Percentiles rank a stretch among this genome's conserved stretches.
Evolutionary conservation across 2,113 vertebrate genomes (phyloP).

Genomic region (Poecilia latipinna): DNA sequence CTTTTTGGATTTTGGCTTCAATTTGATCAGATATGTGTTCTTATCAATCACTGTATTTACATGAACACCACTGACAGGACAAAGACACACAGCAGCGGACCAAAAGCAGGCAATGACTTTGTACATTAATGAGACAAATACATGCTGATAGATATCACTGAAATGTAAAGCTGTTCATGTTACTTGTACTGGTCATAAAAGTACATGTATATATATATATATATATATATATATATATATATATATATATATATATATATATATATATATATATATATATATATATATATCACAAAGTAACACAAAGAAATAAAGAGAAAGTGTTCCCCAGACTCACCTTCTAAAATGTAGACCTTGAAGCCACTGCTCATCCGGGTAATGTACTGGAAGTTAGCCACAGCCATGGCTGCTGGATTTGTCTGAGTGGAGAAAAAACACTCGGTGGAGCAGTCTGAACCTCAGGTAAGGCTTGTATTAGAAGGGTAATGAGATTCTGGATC

Average conservation of each 20-base stretch:
- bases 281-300: background rate
- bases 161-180: background rate
- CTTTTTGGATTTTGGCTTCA: background rate
- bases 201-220: background rate
- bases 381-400: slow-evolving; percentile 84
- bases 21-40: slow-evolving; percentile 2
- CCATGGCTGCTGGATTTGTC: slow-evolving; percentile 71
- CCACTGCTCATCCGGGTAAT: slow-evolving; percentile 85
- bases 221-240: background rate
- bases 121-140: background rate
- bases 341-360: slow-evolving; percentile 85
- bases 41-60: slow-evolving; percentile 1
- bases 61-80: slow-evolving; percentile 1
- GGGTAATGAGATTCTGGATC: slow-evolving; percentile 68
- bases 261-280: background rate
- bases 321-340: slow-evolving; percentile 67
- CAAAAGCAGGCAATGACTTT: background rate
- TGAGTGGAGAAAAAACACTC: slow-evolving; percentile 17
- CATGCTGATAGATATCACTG: background rate
- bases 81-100: background rate
- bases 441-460: slow-evolving; percentile 60
- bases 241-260: background rate
- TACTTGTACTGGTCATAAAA: too few species aligned
- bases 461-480: slow-evolving; percentile 51
- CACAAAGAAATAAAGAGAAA: background rate